A percentile compares a stretch with the other conserved stretches of the same genome.
Evolutionary conservation across 2,888 invertebrate species (phyloP).

Genomic region (Rhimphoctona megacephalus): DNA sequence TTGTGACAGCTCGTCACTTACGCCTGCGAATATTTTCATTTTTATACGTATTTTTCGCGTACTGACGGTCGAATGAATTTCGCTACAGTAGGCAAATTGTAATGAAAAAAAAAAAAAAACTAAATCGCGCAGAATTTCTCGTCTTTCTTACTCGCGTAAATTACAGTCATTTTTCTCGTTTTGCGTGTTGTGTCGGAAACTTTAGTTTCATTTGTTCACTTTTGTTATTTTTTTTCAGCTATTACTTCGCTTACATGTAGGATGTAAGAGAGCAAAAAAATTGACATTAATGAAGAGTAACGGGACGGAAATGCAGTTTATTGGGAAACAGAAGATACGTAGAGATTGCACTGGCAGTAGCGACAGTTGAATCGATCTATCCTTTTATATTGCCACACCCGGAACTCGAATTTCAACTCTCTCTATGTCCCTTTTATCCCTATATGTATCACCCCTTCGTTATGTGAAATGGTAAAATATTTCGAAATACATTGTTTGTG

Average conservation of each 20-base stretch:
- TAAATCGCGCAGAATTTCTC: slow-evolving; percentile 31
- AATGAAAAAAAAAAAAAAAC: background rate
- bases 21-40: background rate
- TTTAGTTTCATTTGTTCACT: background rate
- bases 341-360: slow-evolving; percentile 27
- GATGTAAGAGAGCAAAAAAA: slow-evolving; percentile 45
- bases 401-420: slow-evolving; percentile 43
- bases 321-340: slow-evolving; percentile 19
- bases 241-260: slow-evolving; percentile 30
- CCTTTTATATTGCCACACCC: slow-evolving; percentile 34
- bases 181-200: background rate
- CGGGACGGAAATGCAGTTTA: slow-evolving; percentile 70
- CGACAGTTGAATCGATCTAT: slow-evolving; percentile 66
- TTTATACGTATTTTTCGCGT: background rate
- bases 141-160: slow-evolving; percentile 7
- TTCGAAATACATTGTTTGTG: background rate
- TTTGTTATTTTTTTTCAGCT: slow-evolving; percentile 38
- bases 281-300: slow-evolving; percentile 76
- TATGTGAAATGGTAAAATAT: background rate
- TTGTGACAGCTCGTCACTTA: background rate
- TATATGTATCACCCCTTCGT: background rate
- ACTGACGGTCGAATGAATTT: background rate
- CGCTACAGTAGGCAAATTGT: background rate
- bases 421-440: slow-evolving; percentile 12
- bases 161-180: slow-evolving; percentile 46